phyloP scores from a whole-genome alignment of 2,797 vertebrate genomes.

The Miichthys miiuy region DNA sequence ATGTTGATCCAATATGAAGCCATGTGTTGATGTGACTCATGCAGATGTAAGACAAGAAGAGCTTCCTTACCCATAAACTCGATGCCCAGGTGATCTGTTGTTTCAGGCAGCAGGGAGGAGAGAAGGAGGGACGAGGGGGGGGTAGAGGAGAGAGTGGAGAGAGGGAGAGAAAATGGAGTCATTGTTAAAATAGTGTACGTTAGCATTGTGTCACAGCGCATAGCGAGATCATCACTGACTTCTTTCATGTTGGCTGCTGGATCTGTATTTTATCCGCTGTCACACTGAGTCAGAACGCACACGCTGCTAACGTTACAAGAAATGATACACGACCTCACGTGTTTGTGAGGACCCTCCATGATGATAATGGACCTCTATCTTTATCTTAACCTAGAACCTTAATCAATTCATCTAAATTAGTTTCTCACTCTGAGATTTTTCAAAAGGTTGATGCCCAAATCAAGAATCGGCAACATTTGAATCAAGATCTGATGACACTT shows the following conservation, averaged over 20 bases:
- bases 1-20: slow-evolving; percentile 17
- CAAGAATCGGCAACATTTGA: background rate
- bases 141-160: slow-evolving; percentile 6
- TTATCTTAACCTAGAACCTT: background rate
- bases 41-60: slow-evolving; percentile 49
- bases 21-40: slow-evolving; percentile 43
- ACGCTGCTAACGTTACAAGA: slow-evolving; percentile 2
- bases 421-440: background rate
- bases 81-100: slow-evolving; percentile 97
- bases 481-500: background rate
- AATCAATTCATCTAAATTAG: background rate
- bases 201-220: slow-evolving; percentile 45
- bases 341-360: background rate
- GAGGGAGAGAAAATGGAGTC: slow-evolving; percentile 31
- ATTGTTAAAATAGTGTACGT: slow-evolving; percentile 44
- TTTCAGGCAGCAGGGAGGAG: slow-evolving; percentile 56
- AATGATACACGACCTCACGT: background rate
- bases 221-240: slow-evolving; percentile 32
- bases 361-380: no score
- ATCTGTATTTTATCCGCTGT: slow-evolving; percentile 17
- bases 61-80: slow-evolving; percentile 98
- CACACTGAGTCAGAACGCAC: slow-evolving; percentile 43
- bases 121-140: slow-evolving; percentile 1
- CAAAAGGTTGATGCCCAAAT: background rate
- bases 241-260: slow-evolving; percentile 27